A percentile compares a stretch with the other conserved stretches of the same genome.
Conservation (phyloP, 2,888 invertebrate genomes). For the Colostygia pectinataria region DNA sequence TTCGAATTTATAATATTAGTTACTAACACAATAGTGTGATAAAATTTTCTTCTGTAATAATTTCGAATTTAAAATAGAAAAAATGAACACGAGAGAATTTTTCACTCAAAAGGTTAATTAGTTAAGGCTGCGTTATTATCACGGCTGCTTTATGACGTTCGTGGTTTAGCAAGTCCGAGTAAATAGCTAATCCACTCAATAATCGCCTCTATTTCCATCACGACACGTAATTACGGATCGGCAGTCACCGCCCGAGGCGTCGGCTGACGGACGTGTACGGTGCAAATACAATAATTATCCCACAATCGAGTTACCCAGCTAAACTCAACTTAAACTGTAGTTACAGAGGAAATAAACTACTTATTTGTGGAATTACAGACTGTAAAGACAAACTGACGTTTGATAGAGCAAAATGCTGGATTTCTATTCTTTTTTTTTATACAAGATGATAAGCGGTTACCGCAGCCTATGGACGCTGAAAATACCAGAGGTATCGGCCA, state of each 20-base stretch:
- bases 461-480: no score
- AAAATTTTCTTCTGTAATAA: no score
- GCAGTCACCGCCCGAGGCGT: conserved; percentile 36
- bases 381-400: neutral
- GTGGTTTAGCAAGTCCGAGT: neutral
- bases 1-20: no score
- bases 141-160: no score
- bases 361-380: conserved; percentile 7
- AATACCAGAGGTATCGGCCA: no score
- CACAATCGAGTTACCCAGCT: conserved; percentile 30
- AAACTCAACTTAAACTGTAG: conserved; percentile 10
- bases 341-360: conserved; percentile 2
- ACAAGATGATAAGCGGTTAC: no score
- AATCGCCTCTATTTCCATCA: conserved; percentile 19
- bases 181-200: conserved; percentile 9
- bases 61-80: no score
- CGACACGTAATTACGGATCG: conserved; percentile 36
- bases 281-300: conserved; percentile 65
- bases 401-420: neutral
- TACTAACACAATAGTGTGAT: no score
- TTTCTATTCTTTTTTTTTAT: no score
- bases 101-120: no score
- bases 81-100: no score
- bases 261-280: conserved; percentile 50
- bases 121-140: no score